Conservation (phyloP, 1,140 invertebrate species). For the Gyrodactylus salaris region DNA sequence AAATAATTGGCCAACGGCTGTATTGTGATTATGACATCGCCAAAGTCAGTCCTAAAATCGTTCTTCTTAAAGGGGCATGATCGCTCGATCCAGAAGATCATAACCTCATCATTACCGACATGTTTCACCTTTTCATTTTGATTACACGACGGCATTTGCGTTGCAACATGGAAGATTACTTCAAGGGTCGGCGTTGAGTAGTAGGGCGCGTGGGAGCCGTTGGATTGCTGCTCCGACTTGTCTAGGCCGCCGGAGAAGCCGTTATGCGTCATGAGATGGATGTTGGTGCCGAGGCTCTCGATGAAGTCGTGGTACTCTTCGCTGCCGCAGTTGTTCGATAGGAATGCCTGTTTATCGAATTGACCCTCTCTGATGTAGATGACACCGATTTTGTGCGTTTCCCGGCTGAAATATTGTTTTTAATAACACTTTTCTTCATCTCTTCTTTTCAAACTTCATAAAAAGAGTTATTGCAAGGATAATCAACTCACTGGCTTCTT, state of each 20-base stretch:
- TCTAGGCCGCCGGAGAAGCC: not conserved
- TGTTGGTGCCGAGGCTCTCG: slow-evolving; percentile 14
- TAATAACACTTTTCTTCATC: no score
- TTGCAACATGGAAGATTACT: slow-evolving; percentile 66
- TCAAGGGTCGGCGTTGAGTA: slow-evolving; percentile 50
- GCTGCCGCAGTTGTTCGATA: not conserved
- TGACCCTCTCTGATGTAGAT: not conserved
- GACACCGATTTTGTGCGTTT: not conserved
- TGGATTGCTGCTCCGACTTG: slow-evolving; percentile 31
- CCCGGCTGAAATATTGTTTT: no score
- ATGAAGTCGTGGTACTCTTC: not conserved
- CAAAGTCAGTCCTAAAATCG: not conserved
- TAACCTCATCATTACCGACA: slow-evolving; percentile 10
- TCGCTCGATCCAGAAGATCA: not conserved
- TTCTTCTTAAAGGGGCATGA: not conserved
- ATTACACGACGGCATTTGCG: slow-evolving; percentile 45
- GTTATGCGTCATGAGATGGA: slow-evolving; percentile 23
- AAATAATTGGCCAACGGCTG: not conserved
- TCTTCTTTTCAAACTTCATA: no score
- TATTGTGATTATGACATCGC: not conserved
- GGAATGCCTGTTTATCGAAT: not conserved
- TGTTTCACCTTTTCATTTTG: slow-evolving; percentile 14
- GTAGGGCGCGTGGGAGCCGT: slow-evolving; percentile 54
- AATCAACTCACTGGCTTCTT: not conserved
- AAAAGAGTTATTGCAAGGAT: no score